Evolutionary conservation across 2,888 invertebrate genomes (phyloP), one percentile per base, ranked within the genome.

Genomic region (Tridacna crocea): DNA sequence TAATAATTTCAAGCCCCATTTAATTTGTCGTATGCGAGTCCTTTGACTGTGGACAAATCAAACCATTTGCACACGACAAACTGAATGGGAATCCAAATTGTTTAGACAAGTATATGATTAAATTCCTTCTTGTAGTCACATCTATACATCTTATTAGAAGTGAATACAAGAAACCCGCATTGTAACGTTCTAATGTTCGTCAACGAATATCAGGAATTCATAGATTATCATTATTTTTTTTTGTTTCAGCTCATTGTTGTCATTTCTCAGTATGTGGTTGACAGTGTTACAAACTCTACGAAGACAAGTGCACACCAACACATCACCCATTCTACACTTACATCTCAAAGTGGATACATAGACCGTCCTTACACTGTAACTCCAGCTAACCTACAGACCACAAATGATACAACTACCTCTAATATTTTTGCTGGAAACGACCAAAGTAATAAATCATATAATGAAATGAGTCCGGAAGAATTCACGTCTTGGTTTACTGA

Each of bases 401-500:
- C 70, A 70, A 0, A 70, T 24, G 26, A 4, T 4, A 22, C 22
- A 11, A 22, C n/a, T 13, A 47, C 47, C 10, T 51, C 8, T 15
- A 12, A 24, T 10, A 19, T 13, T 10, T 24, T 0, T 24, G 19
- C 46, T n/a, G n/a, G 36, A 47, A 19, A 70, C 19, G 26, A 48
- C 12, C 19, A 4, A 15, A 51, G 26, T 13, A 22, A 15, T 1
- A 24, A 13, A 26, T 13, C 70, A 8, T 51, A 70, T 24, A 70
- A 70, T 26, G 22, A 51, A 70, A 70, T 51, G 70, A 70, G 15
- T 15, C 22, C 70, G 11, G 24, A 51, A 24, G 70, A 70, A 26
- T 51, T 70, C 10, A 51, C 70, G 22, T 70, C 70, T 15, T 51
- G 70, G 70, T 17, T 70, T 11, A 51, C 51, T 51, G 70, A 19